Percentiles rank a stretch among this genome's conserved stretches.
These are phyloP conservation scores for Sceloporus undulatus DNA, from an alignment of 2,113 vertebrate species.

Conservation along the genomic window DNA sequence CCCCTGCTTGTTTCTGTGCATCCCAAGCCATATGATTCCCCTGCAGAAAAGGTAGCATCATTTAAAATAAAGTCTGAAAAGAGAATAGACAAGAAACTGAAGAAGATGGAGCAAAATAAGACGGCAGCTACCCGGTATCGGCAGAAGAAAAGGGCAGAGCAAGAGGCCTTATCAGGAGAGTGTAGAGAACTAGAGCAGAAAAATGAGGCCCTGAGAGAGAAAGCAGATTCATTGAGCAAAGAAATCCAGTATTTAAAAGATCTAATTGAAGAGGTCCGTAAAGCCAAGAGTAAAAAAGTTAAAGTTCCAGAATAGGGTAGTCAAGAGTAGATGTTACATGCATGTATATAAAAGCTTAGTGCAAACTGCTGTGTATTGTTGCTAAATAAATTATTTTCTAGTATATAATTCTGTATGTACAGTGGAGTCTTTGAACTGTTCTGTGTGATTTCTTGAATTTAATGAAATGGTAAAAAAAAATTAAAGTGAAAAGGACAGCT, in stretches of 20 bases:
- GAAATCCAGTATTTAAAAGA: conserved; percentile 96
- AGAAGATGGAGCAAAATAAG: conserved; percentile 99
- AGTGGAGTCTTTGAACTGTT: too few relatives aligned
- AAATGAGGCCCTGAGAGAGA: conserved; percentile 85
- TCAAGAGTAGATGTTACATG: too few relatives aligned
- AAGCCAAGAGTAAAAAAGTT: conserved; percentile 82
- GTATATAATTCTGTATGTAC: conserved; percentile 19
- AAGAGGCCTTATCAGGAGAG: conserved; percentile 83
- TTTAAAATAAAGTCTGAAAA: conserved; percentile 84
- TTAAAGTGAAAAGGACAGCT: too few relatives aligned
- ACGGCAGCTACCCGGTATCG: conserved; percentile 93
- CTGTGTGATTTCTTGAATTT: too few relatives aligned
- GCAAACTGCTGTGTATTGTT: too few relatives aligned
- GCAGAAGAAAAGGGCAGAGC: conserved; percentile 92
- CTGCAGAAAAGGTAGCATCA: conserved; percentile 66
- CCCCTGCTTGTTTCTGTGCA: conserved; percentile 71
- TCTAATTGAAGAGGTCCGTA: conserved; percentile 92
- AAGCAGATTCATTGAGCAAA: conserved; percentile 88
- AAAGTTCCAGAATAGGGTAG: conserved; percentile 64
- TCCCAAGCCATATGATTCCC: conserved; percentile 76
- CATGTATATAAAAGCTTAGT: too few relatives aligned
- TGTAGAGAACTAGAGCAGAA: conserved; percentile 85
- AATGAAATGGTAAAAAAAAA: too few relatives aligned
- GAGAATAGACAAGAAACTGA: conserved; percentile 90
- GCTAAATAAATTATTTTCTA: too few relatives aligned